Base-by-base conservation (phyloP, 2,888 invertebrate species). In the Gonocerus acuteangulatus region DNA sequence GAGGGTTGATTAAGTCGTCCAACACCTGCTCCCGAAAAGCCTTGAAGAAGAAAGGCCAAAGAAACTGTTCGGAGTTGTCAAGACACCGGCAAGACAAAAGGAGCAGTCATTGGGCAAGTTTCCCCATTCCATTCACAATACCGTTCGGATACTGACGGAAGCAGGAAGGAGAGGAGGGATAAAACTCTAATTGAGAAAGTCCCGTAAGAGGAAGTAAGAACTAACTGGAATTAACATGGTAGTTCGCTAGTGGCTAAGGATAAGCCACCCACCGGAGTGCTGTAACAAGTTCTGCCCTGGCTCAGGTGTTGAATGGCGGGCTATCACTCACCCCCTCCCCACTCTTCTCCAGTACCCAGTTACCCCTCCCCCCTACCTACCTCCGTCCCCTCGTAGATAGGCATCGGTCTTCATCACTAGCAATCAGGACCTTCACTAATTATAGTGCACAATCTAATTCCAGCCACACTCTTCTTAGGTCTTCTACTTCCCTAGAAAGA, bases 131-230 rank as follows among this genome's bases (percentile, higher is more conserved):
- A 27, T 4, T 27, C 27, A 27, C 27, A 27, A 27, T 27, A 9
- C 27, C 27, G 4, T 4, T 27, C 9, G 27, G 27, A 27, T 6
- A 6, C 11, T 6, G 11, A 2, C 2, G 15, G 19, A 34, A n/a
- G 32, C 9, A 9, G 1, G 51, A 34, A 34, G 19, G 19, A 34
- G 36, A 19, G 34, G 36, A 18, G 11, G 27, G 32, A 51, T 34
- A 51, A 51, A 51, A 51, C 51, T 51, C 51, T 51, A 32, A 51
- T 51, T 51, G 51, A 21, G 36, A 51, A 51, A 51, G 16, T 51
- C 34, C 36, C 19, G 36, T 15, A 16, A 42, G n/a, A 42, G 27
- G 9, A 42, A 42, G 13, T 15, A 32, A 49, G 49, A 49, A 49
- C 49, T 49, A 34, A 34, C 34, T 34, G 16, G 49, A 49, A 49